These are phyloP conservation scores for Dreissena polymorpha DNA, from an alignment of 1,140 invertebrate species.

Conservation along the genomic window DNA sequence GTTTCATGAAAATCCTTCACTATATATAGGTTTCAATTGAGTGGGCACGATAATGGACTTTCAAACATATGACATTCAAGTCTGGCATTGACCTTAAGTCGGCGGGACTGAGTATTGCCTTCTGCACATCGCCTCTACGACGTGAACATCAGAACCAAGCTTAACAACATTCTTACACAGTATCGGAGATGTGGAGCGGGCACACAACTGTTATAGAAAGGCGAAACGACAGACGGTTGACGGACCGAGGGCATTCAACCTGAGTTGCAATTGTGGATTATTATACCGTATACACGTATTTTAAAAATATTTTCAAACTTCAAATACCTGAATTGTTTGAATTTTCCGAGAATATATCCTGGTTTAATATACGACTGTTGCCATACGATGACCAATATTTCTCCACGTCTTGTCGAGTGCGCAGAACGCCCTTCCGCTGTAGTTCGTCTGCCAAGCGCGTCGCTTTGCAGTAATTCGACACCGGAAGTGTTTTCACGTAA, in stretches of 20 bases:
- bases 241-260: neutral
- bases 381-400: conserved; percentile 41
- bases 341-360: conserved; percentile 39
- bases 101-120: too few species aligned
- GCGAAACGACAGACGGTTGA: too few species aligned
- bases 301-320: neutral
- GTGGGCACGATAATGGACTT: too few species aligned
- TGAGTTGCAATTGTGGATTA: neutral
- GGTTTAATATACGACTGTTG: neutral
- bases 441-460: conserved; percentile 47
- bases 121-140: neutral
- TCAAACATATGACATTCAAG: too few species aligned
- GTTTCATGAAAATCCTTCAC: too few species aligned
- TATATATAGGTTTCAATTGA: too few species aligned
- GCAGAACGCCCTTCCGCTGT: conserved; percentile 46
- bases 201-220: neutral
- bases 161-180: neutral
- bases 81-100: too few species aligned
- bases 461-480: conserved; percentile 47
- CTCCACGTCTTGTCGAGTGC: conserved; percentile 37
- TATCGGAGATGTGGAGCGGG: neutral
- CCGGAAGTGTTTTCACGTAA: conserved; percentile 39
- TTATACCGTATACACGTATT: neutral
- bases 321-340: conserved; percentile 27
- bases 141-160: neutral